Evolutionary conservation across 53 echinoderm and acorn worm species (phyloP).

Genomic region (Crossaster papposus): DNA sequence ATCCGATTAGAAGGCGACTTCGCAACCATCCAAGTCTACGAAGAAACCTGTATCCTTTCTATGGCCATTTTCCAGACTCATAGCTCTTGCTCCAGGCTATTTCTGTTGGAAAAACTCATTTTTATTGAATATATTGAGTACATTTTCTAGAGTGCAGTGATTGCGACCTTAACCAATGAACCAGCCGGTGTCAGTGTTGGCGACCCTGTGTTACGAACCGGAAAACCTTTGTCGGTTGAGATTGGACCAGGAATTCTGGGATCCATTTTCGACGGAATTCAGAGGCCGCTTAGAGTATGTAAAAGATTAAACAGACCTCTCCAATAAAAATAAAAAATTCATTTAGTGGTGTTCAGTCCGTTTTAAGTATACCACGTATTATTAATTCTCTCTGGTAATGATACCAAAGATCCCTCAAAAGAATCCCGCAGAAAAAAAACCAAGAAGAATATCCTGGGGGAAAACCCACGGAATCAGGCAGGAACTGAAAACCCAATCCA

Average conservation of each 20-base stretch:
- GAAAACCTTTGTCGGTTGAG: conserved; percentile 93
- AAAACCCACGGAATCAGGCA: no score
- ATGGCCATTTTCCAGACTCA: neutral
- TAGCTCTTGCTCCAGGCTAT: no score
- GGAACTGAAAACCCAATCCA: no score
- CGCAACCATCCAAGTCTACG: conserved; percentile 98
- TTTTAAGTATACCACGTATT: no score
- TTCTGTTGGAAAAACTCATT: no score
- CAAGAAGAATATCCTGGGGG: no score
- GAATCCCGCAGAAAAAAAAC: no score
- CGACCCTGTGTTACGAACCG: conserved; percentile 93
- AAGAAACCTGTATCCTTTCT: conserved; percentile 97
- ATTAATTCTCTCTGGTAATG: no score
- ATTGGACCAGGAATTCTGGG: conserved; percentile 93
- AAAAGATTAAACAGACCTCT: neutral
- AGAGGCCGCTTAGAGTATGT: conserved; percentile 80
- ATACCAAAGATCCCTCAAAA: no score
- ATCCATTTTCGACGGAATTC: conserved; percentile 98
- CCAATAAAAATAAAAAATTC: neutral
- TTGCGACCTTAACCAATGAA: neutral
- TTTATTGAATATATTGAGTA: no score
- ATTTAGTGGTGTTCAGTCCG: no score
- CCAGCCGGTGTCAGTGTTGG: conserved; percentile 95
- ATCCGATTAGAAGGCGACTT: conserved; percentile 97
- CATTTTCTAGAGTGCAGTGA: no score